phyloP scores from a whole-genome alignment of 1,140 invertebrate species.

The Acyrthosiphon pisum region DNA sequence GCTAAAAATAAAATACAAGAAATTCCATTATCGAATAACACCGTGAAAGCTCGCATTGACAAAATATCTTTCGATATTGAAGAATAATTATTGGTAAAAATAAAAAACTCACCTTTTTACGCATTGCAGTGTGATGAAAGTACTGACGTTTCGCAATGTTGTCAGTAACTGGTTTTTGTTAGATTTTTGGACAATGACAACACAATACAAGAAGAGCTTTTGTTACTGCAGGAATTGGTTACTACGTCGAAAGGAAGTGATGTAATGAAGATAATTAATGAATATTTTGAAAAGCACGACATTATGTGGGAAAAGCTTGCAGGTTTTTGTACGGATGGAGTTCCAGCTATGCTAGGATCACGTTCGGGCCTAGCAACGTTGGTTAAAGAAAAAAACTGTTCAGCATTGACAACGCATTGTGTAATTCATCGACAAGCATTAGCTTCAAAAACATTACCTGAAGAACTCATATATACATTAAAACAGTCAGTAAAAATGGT shows the following conservation, averaged over 20 bases:
- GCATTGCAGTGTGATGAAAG: too few relatives aligned
- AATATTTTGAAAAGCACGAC: not conserved
- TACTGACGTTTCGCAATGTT: too few relatives aligned
- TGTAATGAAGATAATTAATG: not conserved
- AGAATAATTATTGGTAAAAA: too few relatives aligned
- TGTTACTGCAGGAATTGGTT: not conserved
- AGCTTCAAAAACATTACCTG: too few relatives aligned
- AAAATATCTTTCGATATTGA: too few relatives aligned
- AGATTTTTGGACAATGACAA: not conserved
- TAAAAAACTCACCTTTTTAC: too few relatives aligned
- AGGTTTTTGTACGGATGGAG: slow-evolving; percentile 2
- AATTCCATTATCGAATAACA: too few relatives aligned
- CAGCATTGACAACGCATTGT: slow-evolving; percentile 60
- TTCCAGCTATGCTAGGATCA: not conserved
- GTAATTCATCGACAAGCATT: slow-evolving; percentile 55
- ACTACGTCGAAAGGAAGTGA: slow-evolving; percentile 18
- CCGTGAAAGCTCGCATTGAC: too few relatives aligned
- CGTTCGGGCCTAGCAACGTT: slow-evolving; percentile 22
- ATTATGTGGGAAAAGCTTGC: not conserved
- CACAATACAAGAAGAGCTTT: not conserved
- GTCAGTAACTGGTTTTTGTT: too few relatives aligned
- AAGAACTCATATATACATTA: too few relatives aligned
- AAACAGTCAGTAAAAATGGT: too few relatives aligned
- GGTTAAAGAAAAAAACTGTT: slow-evolving; percentile 61
- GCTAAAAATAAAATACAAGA: too few relatives aligned